Evolutionary conservation across 2,113 vertebrate genomes (phyloP), one percentile per base, ranked within the genome.

Genomic region (Herpetotheres cachinnans): DNA sequence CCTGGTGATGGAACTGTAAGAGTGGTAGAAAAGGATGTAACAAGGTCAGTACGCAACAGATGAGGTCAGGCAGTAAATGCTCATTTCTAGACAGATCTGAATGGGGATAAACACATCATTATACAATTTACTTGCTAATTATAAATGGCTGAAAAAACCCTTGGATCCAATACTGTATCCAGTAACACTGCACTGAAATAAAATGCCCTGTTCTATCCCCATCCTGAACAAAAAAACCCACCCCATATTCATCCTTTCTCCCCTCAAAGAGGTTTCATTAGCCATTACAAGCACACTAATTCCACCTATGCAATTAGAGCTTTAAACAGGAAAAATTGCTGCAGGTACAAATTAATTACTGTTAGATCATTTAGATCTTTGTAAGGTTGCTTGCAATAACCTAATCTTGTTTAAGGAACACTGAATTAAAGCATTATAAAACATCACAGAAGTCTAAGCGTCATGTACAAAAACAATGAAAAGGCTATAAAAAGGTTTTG

Each of bases 1-100:
- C 99, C 99, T 24, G 99, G 99, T 46, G 99, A 98, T 5, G 99
- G 99, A 98, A 99, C 99, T 99, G 83, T 56, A 63, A 71, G 36
- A 84, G 74, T 22, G 36, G 30, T 11, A 72, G n/a, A 90, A 92
- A 86, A 89, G 5, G 10, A 71, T 90, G 19, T 36, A 67, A 77
- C 11, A 54, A 69, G 25, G 55, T 90, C 74, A 97, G 55, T 9
- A 78, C 8, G 18, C 10, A 89, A 40, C 21, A 78, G 59, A 3
- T 7, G 11, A 63, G 5, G 55, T 4, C 32, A 78, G 19, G 34
- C 1, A 92, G 34, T 16, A 81, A 71, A 71, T 27, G 34, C 6
- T 72, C 4, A 40, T 52, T 90, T 87, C 50, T 46, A 77, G 20
- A 69, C 0, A 80, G 52, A 73, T 42, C 26, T 84, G 14, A 78